Evolutionary conservation across 2,113 vertebrate species (phyloP).

Genomic region (Upupa epops): DNA sequence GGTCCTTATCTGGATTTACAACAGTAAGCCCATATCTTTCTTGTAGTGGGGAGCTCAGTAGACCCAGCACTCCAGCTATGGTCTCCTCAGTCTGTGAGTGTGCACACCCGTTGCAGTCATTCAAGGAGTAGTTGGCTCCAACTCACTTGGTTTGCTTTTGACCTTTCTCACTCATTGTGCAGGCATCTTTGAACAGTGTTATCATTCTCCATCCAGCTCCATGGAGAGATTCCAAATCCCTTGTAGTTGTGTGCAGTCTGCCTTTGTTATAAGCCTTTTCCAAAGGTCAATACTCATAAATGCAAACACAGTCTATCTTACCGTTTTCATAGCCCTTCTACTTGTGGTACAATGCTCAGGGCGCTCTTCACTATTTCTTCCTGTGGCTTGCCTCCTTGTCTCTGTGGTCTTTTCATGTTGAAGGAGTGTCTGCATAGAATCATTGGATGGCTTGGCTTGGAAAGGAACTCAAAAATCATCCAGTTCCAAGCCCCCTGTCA

Average conservation of each 20-base stretch:
- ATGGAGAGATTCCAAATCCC: neutral
- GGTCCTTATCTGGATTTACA: neutral
- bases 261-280: neutral
- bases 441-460: no score
- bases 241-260: neutral
- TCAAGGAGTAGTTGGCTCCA: neutral
- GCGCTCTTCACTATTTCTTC: neutral
- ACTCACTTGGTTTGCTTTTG: neutral
- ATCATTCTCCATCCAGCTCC: neutral
- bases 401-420: neutral
- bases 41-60: neutral
- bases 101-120: no score
- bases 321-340: neutral
- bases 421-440: neutral
- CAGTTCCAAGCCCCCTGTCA: no score
- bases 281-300: neutral
- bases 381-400: neutral
- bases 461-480: no score
- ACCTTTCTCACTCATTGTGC: neutral
- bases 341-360: neutral
- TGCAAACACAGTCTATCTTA: neutral
- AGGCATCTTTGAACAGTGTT: neutral
- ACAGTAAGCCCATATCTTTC: neutral
- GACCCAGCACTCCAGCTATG: neutral
- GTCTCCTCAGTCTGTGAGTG: neutral